A percentile compares a stretch with the other conserved stretches of the same genome.
phyloP scores from a whole-genome alignment of 2,797 vertebrate genomes.

The Acipenser oxyrinchus region DNA sequence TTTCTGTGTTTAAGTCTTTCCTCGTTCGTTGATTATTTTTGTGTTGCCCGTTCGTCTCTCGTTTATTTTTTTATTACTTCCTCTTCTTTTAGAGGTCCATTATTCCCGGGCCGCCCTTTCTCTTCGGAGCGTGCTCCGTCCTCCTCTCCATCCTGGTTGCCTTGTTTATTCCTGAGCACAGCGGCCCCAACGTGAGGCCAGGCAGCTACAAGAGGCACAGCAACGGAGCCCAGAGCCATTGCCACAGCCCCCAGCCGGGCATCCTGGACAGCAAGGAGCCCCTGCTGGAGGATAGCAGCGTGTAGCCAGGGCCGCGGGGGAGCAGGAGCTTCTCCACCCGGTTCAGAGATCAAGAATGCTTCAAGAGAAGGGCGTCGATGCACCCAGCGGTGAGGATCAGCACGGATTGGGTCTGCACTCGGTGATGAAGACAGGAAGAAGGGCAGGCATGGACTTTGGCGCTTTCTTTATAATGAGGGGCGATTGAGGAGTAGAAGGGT shows the following conservation, averaged over 20 bases:
- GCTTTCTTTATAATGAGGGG: background rate
- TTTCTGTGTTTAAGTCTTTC: rapidly evolving
- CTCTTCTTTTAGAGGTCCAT: conserved; percentile 66
- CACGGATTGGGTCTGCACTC: too few species aligned
- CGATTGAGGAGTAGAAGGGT: conserved; percentile 7
- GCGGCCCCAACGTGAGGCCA: conserved; percentile 55
- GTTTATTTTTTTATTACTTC: background rate
- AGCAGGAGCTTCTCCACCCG: conserved; percentile 25
- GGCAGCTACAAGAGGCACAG: conserved; percentile 84
- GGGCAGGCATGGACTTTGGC: conserved; percentile 6
- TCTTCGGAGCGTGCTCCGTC: conserved; percentile 83
- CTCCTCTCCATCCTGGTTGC: conserved; percentile 82
- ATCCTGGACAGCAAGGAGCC: conserved; percentile 76
- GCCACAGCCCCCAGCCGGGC: conserved; percentile 66
- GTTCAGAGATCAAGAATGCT: too few species aligned
- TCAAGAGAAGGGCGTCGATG: too few species aligned
- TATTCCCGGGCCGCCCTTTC: conserved; percentile 80
- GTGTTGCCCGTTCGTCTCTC: background rate
- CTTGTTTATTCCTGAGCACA: conserved; percentile 82
- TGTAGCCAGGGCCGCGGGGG: conserved; percentile 57
- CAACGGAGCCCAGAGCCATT: conserved; percentile 72
- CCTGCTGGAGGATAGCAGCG: conserved; percentile 79
- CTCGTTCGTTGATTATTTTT: background rate
- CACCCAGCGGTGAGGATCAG: too few species aligned
- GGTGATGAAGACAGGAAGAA: conserved; percentile 14